These are phyloP conservation scores for Pseudococcus viburni DNA, from an alignment of 2,888 invertebrate species.

Conservation along the genomic window DNA sequence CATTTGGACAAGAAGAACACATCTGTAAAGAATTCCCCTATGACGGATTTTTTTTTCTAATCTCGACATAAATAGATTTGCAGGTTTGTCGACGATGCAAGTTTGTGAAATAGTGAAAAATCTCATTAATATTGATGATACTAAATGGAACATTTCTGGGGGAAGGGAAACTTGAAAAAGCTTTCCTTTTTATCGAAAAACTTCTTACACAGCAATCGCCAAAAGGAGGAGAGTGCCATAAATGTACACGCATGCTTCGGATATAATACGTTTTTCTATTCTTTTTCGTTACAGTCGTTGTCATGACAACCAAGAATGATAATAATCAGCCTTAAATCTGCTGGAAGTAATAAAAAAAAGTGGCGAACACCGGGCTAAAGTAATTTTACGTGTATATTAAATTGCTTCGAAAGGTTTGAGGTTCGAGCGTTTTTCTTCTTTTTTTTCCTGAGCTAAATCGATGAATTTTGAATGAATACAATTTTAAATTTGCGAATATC, in stretches of 20 bases:
- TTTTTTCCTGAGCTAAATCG: neutral
- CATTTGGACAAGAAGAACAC: too few species aligned
- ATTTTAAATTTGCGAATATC: conserved; percentile 15
- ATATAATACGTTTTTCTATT: conserved; percentile 58
- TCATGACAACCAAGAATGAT: conserved; percentile 66
- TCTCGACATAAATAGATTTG: conserved; percentile 18
- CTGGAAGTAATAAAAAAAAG: conserved; percentile 65
- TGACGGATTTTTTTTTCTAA: neutral
- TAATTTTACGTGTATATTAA: conserved; percentile 64
- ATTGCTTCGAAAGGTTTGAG: conserved; percentile 57
- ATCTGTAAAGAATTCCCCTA: neutral
- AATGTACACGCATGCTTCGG: conserved; percentile 62
- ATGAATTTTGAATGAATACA: conserved; percentile 27
- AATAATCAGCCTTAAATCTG: conserved; percentile 66
- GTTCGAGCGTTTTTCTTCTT: neutral
- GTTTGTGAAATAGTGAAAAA: conserved; percentile 26
- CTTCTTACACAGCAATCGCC: conserved; percentile 44
- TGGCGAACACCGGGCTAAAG: conserved; percentile 58
- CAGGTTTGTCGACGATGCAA: conserved; percentile 1
- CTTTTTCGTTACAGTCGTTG: conserved; percentile 54
- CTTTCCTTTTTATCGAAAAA: conserved; percentile 54
- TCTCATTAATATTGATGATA: conserved; percentile 62
- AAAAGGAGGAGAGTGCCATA: conserved; percentile 58
- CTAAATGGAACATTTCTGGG: conserved; percentile 15
- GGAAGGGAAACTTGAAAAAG: conserved; percentile 50